These are phyloP conservation scores for Sitobion miscanthi DNA, from an alignment of 1,140 invertebrate genomes.

Conservation along the genomic window DNA sequence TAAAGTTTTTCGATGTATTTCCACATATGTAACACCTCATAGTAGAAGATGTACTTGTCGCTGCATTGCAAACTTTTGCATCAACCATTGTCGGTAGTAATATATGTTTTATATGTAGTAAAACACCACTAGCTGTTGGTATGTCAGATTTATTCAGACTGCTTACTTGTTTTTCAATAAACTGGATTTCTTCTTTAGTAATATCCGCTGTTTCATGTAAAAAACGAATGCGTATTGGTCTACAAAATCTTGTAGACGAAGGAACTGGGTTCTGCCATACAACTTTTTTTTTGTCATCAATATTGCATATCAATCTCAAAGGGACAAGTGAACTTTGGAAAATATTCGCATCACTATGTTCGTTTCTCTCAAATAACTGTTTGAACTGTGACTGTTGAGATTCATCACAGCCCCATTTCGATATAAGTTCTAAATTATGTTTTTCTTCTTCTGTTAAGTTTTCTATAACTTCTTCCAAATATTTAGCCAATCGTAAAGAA, in stretches of 20 bases:
- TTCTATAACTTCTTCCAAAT: conserved; percentile 19
- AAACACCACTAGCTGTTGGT: background rate
- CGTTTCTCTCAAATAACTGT: background rate
- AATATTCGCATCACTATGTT: conserved; percentile 1
- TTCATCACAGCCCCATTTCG: conserved; percentile 14
- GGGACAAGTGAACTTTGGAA: conserved; percentile 6
- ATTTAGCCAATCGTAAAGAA: background rate
- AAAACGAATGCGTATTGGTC: background rate
- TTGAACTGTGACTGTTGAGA: conserved; percentile 9
- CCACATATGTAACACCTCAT: no score
- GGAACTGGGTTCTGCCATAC: conserved; percentile 11
- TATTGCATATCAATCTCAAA: conserved; percentile 6
- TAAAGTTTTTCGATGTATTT: no score
- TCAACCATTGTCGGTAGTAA: no score
- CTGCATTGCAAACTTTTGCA: no score
- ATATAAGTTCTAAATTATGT: background rate
- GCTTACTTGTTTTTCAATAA: conserved; percentile 1
- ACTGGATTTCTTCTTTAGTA: background rate
- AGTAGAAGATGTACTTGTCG: no score
- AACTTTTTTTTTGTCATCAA: conserved; percentile 19
- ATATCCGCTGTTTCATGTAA: conserved; percentile 5
- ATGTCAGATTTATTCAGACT: background rate
- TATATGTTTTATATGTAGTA: background rate
- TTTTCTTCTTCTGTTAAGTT: background rate
- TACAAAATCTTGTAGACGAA: conserved; percentile 2